Base-by-base conservation (phyloP, 1,140 invertebrate genomes). In the Formica selysi region DNA sequence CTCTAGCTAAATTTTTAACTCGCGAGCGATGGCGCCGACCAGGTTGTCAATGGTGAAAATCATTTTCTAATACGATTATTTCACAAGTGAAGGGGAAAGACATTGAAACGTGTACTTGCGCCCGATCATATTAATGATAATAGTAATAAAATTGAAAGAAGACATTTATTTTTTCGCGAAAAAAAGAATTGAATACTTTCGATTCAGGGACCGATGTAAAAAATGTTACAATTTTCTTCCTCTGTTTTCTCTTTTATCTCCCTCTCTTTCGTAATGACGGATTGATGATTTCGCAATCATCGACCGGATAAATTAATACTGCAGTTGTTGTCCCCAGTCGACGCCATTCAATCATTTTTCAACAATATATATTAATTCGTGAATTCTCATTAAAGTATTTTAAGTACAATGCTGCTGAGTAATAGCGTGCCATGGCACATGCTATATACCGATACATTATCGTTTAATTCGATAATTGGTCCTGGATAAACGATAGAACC, bases 341-440 rank as follows among this genome's bases (percentile, higher is more conserved):
- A 91, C 85, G 80, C 84, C 83, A 70, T 64, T 71, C 59, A 61
- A 83, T 19, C 73, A 51, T 22, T 76, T 74, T 83, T 32, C 32
- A 86, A 90, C 81, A 54, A 36, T 73, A 4, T 51, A 51, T 19
- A 32, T 86, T 70, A 64, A 80, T 61, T 70, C 67, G 70, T 54
- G 62, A 79, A 85, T 90, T 68, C 62, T 73, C 71, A 6, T 70
- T 81, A 64, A 74, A 79, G 19, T 54, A 71, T 57, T 83, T 91
- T 89, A 93, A 93, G 87, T 93, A 93, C 90, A 90, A 90, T 89
- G 87, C 91, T 92, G 91, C 89, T 59, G 68, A 54, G 78, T 91
- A 87, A 85, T 85, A 91, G 91, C 89, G 88, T 80, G 88, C 73
- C 19, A 22, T 89, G 87, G 68, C 85, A 89, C 89, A 87, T 90